Base-by-base conservation (phyloP, 35 echinoderm and acorn worm genomes). In the Eucidaris tribuloides region DNA sequence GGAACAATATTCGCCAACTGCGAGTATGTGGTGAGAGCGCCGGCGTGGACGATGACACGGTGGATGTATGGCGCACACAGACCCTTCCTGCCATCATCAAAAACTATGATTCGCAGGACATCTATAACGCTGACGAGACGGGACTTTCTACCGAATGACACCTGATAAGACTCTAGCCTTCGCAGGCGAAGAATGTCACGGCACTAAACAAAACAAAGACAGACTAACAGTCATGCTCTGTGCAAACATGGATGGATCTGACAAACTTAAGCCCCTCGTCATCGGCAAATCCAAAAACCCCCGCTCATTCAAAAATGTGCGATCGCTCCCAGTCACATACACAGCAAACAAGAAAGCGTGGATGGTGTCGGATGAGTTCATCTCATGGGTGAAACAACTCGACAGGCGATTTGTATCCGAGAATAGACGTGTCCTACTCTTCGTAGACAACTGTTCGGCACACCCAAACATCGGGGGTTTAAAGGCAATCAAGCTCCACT, bases 231-330 rank as follows among this genome's bases (percentile, higher is more conserved):
- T 66, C 13, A 4, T 76, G 62, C 38, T 85, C 14, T 33, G 29
- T 36, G 72, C 72, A 36, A 78, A 45, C 14, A 78, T 80, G 78
- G 46, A 58, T 59, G 78, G 42, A 14, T 7, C 78, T 17, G 78
- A 80, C 24, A 80, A 80, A 80, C 42, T 80, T 25, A 80, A 63
- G 31, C 74, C 78, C 19, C 41, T 58, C 7, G 78, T 81, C 78
- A 81, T 81, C 20, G 78, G 46, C 7, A 80, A 80, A 25, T 3
- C 50, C 3, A 80, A 80, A 58, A 80, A 80, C 3, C 78, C 78
- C 18, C 41, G 78, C 24, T 80, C 28, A 13, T 58, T 59, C 42
- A 80, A 80, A 17, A 80, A 80, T 46, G 74, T 80, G 19, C n/a
- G 5, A 14, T 80, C 42, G 4, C 78, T 80, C 18, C 45, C 78